These are phyloP conservation scores for Pseudorhiza aurosa DNA, from an alignment of 30 jellyfish, hydroid and myxozoan species.

Conservation along the genomic window DNA sequence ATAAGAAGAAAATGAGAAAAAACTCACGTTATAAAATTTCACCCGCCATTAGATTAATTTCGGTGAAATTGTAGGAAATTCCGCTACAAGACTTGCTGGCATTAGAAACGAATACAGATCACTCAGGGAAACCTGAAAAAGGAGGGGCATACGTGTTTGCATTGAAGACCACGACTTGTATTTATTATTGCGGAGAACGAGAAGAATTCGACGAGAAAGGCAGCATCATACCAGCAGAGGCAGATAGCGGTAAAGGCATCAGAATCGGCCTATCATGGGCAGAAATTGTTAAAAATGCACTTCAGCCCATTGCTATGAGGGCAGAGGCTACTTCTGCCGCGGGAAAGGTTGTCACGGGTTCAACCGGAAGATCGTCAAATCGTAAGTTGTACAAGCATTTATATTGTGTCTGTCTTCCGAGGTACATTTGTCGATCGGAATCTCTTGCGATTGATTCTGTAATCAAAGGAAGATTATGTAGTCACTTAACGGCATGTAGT, in stretches of 20 bases:
- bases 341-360: constrained; percentile 26
- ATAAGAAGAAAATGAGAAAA: no score
- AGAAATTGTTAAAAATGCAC: constrained; percentile 85
- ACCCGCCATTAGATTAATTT: no score
- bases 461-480: no score
- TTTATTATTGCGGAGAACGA: constrained; percentile 94
- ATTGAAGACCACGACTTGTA: constrained; percentile 68
- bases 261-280: constrained; percentile 98
- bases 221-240: constrained; percentile 87
- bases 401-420: no score
- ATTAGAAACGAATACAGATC: constrained; percentile 92
- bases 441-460: no score
- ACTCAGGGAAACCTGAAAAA: constrained; percentile 86
- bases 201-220: constrained; percentile 89
- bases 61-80: constrained; percentile 80
- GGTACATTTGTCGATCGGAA: no score
- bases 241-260: constrained; percentile 94
- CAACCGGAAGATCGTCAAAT: constrained; percentile 23
- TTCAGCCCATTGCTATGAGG: constrained; percentile 87
- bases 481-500: no score
- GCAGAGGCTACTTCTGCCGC: constrained; percentile 66
- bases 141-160: constrained; percentile 96
- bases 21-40: no score
- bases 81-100: constrained; percentile 90
- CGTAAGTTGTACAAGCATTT: no score